Base-by-base conservation (phyloP, 30 jellyfish, hydroid and myxozoan genomes). In the Chrysaora quinquecirrha region DNA sequence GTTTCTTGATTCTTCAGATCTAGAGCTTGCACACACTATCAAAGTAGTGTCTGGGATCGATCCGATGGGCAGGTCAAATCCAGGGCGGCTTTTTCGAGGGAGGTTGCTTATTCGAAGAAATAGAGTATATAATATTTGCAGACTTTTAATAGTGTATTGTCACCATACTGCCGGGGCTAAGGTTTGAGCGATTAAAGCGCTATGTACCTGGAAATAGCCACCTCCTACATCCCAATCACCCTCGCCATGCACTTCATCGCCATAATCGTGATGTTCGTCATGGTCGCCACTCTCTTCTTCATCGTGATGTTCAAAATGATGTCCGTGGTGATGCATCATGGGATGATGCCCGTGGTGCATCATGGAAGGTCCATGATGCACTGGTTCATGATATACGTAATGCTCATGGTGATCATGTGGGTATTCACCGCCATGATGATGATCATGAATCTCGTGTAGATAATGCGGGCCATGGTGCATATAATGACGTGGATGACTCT, bases 161-260 rank as follows among this genome's bases (percentile, higher is more conserved):
- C n/a, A n/a, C n/a, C n/a, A n/a, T n/a, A n/a, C n/a, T n/a, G n/a
- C n/a, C n/a, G n/a, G n/a, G n/a, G n/a, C n/a, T n/a, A n/a, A n/a
- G n/a, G n/a, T n/a, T n/a, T n/a, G n/a, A n/a, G n/a, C n/a, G n/a
- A n/a, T n/a, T n/a, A n/a, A n/a, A n/a, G n/a, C n/a, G n/a, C n/a
- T 0, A 48, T 56, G 30, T 61, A 84, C 95, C 77, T 84, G 95
- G 30, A 84, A 84, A 56, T 72, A 84, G 7, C 95, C 95, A 10
- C 96, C 95, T 0, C 95, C 92, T 35, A 71, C 97, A 60, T 82
- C 97, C 89, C 82, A 50, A 71, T 80, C 97, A 35, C 78, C 90
- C n/a, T 89, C 95, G 0, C 97, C 97, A 30, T 80, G 95, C 82
- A 71, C 79, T 19, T 24, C 35, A 2, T 65, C 97, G 21, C 80